Conservation (phyloP, 2,797 vertebrate genomes). For the Oreochromis grahami region DNA sequence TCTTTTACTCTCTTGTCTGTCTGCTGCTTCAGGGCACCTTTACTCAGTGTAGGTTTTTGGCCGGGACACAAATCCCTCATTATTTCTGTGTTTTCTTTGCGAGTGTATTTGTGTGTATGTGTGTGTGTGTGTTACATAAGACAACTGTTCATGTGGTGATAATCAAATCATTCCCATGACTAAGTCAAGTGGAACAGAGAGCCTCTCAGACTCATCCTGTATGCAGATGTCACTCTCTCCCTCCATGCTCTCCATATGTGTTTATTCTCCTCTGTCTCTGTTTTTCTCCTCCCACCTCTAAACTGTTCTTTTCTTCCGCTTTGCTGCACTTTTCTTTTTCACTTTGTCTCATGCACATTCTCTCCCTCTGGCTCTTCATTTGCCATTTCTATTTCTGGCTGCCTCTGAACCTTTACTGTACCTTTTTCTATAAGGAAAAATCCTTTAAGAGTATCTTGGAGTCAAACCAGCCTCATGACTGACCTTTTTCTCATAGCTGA, state of each 20-base stretch:
- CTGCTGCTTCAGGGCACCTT: conserved; percentile 33
- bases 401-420: background rate
- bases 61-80: conserved; percentile 34
- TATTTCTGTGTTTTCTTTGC: conserved; percentile 33
- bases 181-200: conserved; percentile 62
- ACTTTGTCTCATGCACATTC: background rate
- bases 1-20: background rate
- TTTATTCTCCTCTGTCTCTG: conserved; percentile 4
- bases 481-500: background rate
- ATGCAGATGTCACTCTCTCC: conserved; percentile 24
- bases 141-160: conserved; percentile 73
- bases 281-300: conserved; percentile 3
- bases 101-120: conserved; percentile 23
- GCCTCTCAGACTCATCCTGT: conserved; percentile 60
- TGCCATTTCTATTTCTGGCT: background rate
- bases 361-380: background rate
- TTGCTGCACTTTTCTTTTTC: conserved; percentile 18
- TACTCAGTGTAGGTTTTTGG: conserved; percentile 31
- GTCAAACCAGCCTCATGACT: background rate
- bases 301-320: conserved; percentile 15
- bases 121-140: conserved; percentile 69
- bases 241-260: conserved; percentile 11
- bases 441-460: background rate
- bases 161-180: conserved; percentile 79
- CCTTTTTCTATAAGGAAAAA: background rate